Evolutionary conservation across 2,888 invertebrate species (phyloP), one percentile per base, ranked within the genome.

Genomic region (Chloromyia formosa): DNA sequence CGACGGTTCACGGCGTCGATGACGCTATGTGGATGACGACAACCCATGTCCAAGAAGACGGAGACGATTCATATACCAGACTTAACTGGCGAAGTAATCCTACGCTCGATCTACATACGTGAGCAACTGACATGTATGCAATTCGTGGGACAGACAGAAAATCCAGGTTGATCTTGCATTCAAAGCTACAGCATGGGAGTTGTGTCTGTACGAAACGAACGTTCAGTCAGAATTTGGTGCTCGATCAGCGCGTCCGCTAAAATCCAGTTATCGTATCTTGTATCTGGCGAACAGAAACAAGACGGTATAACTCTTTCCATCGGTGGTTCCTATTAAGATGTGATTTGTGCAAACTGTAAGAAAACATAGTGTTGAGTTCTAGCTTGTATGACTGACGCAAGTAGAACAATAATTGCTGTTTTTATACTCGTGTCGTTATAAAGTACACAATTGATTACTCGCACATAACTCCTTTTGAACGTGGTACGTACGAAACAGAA

Each of bases 141-240:
- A 56, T 40, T 71, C 40, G 56, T 58, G 71, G 49, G 68, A 73
- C 74, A 75, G 40, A 73, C 74, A 73, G 40, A 74, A n/a, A n/a
- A 68, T 71, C 56, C 66, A 74, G 73, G 73, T 45, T 73, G 76
- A 75, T 76, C 75, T 75, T 76, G 73, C 76, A 75, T 54, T 66
- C 56, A 20, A n/a, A 58, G 58, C 66, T 23, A 16, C 56, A 69
- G 60, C 14, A 42, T 20, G 62, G 79, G 80, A 79, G 80, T 78
- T 81, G 80, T 79, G 80, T 81, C 81, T 80, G 79, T 78, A 81
- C 27, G 27, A 35, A 78, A 81, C 27, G 27, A 35, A 4, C 27
- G 80, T 79, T 84, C 84, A 85, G 84, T 85, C 82, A 85, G 85
- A 84, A 82, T 85, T 84, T 85, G 85, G 85, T 84, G 85, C 83